Conservation (phyloP, 2,797 vertebrate species). For the Chelmon rostratus region DNA sequence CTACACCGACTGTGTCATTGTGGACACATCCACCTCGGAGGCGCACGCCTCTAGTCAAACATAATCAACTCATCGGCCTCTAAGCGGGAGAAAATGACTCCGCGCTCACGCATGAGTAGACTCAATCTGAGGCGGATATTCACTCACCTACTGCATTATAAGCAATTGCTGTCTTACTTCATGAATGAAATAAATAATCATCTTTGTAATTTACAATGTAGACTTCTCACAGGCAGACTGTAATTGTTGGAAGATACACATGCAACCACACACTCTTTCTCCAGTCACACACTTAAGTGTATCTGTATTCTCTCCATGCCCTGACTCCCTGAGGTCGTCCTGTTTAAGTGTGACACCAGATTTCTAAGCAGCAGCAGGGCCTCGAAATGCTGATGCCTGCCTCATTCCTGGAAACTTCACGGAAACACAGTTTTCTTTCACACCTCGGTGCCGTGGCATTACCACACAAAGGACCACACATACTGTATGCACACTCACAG, state of each 20-base stretch:
- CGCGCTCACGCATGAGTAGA: conserved; percentile 43
- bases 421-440: conserved; percentile 40
- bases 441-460: conserved; percentile 7
- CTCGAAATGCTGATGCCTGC: conserved; percentile 30
- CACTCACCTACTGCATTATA: conserved; percentile 50
- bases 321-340: conserved; percentile 23
- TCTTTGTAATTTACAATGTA: conserved; percentile 29
- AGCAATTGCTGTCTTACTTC: conserved; percentile 46
- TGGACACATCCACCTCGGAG: conserved; percentile 61
- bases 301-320: conserved; percentile 10
- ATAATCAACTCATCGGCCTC: conserved; percentile 68
- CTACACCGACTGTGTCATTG: conserved; percentile 20
- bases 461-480: conserved; percentile 10
- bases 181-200: conserved; percentile 53
- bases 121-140: conserved; percentile 47
- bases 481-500: background rate
- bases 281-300: background rate
- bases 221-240: conserved; percentile 11
- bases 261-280: conserved; percentile 11
- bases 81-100: conserved; percentile 53
- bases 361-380: conserved; percentile 30
- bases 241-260: conserved; percentile 2
- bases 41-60: conserved; percentile 57
- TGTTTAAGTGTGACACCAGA: conserved; percentile 51
- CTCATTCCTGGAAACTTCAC: conserved; percentile 21